phyloP scores from a whole-genome alignment of 2,888 invertebrate genomes.

The Thymelicus acteon region DNA sequence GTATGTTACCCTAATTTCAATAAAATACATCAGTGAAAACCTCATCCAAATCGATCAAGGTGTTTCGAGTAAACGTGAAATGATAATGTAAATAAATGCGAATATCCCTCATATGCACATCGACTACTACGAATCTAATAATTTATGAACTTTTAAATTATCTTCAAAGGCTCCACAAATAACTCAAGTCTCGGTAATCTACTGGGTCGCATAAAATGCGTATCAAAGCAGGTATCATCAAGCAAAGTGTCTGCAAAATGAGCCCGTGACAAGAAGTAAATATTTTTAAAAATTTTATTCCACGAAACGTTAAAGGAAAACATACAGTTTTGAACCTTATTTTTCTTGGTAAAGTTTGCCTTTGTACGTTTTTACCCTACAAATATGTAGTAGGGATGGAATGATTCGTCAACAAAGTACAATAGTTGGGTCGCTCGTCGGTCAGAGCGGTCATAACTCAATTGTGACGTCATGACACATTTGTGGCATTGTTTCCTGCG shows the following conservation, averaged over 20 bases:
- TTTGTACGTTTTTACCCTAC: background rate
- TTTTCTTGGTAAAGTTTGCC: constrained; percentile 12
- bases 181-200: constrained; percentile 26
- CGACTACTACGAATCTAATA: background rate
- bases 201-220: constrained; percentile 20
- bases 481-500: constrained; percentile 33
- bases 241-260: constrained; percentile 19
- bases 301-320: constrained; percentile 24
- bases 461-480: constrained; percentile 35
- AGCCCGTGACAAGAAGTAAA: constrained; percentile 10
- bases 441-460: constrained; percentile 34
- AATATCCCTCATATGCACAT: too few species aligned
- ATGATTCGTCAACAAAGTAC: constrained; percentile 17
- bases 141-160: constrained; percentile 4
- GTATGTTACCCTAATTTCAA: too few species aligned
- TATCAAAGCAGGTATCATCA: constrained; percentile 37
- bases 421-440: constrained; percentile 17
- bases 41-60: too few species aligned
- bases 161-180: constrained; percentile 5
- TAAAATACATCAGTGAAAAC: too few species aligned
- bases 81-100: too few species aligned
- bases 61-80: too few species aligned
- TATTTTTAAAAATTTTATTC: constrained; percentile 27
- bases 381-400: constrained; percentile 20
- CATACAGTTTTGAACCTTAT: constrained; percentile 4